Conservation (phyloP, 2,888 invertebrate genomes). For the Volucella inanis region DNA sequence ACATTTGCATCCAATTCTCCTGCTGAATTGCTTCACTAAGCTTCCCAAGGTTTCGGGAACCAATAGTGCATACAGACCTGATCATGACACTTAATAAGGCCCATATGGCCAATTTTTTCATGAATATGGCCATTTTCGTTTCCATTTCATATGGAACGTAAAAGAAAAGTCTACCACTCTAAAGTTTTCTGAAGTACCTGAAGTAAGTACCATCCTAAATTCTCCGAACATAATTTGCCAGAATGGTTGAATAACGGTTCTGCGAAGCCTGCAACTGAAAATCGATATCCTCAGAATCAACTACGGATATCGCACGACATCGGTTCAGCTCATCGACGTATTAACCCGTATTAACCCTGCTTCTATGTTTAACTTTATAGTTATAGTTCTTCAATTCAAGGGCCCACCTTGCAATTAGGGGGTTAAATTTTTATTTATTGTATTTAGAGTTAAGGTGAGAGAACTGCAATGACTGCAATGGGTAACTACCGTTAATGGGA, state of each 20-base stretch:
- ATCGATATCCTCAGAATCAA: conserved; percentile 16
- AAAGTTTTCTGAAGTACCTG: neutral
- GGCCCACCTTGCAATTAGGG: conserved; percentile 11
- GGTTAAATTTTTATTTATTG: conserved; percentile 13
- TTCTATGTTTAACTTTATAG: conserved; percentile 26
- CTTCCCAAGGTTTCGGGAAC: conserved; percentile 78
- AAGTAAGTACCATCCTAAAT: neutral
- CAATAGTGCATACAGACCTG: conserved; percentile 77
- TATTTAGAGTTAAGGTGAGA: conserved; percentile 15
- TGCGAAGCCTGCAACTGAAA: conserved; percentile 23
- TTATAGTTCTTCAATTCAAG: conserved; percentile 31
- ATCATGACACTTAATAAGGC: conserved; percentile 38
- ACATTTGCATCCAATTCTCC: conserved; percentile 32
- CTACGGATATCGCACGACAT: neutral
- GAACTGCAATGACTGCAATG: conserved; percentile 36
- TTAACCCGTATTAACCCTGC: conserved; percentile 25
- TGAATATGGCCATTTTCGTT: conserved; percentile 44
- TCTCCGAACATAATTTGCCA: neutral
- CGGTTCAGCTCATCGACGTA: conserved; percentile 28
- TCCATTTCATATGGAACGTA: conserved; percentile 48
- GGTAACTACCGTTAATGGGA: conserved; percentile 9
- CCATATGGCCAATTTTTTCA: conserved; percentile 58
- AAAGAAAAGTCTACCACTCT: conserved; percentile 16
- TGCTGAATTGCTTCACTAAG: conserved; percentile 35
- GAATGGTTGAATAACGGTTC: neutral